phyloP scores from a whole-genome alignment of 2,888 invertebrate species.

The Sisyra nigra region DNA sequence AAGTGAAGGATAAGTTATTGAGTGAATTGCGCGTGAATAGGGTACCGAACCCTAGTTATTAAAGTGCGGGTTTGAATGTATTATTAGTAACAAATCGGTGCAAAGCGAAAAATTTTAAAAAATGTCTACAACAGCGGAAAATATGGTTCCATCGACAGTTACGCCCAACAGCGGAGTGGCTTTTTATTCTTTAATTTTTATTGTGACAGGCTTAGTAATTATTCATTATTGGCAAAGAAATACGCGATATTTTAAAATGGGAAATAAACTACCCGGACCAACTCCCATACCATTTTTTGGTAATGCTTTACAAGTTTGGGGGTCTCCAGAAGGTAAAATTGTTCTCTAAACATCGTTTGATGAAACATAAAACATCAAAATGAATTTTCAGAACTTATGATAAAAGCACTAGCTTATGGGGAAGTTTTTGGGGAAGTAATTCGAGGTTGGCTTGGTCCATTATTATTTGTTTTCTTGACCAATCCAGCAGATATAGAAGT shows the following conservation, averaged over 20 bases:
- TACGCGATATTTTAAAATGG: slow-evolving; percentile 19
- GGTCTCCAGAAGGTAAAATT: slow-evolving; percentile 1
- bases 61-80: too few species aligned
- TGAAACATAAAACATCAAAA: slow-evolving; percentile 9
- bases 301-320: slow-evolving; percentile 10
- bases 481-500: slow-evolving; percentile 21
- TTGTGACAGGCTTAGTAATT: slow-evolving; percentile 18
- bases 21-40: too few species aligned
- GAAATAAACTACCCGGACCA: slow-evolving; percentile 16
- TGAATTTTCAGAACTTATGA: slow-evolving; percentile 14
- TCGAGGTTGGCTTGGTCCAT: slow-evolving; percentile 19
- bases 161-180: not conserved
- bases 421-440: slow-evolving; percentile 15
- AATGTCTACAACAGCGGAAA: too few species aligned
- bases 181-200: slow-evolving; percentile 1
- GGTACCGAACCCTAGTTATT: too few species aligned
- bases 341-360: not conserved
- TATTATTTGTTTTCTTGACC: slow-evolving; percentile 18
- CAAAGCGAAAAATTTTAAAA: too few species aligned
- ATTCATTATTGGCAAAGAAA: slow-evolving; percentile 33
- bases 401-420: slow-evolving; percentile 12
- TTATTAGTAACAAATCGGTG: too few species aligned
- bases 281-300: slow-evolving; percentile 15
- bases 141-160: too few species aligned
- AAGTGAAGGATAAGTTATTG: too few species aligned